Evolutionary conservation across 2,113 vertebrate species (phyloP), one percentile per base, ranked within the genome.

Genomic region (Syngnathus scovelli): DNA sequence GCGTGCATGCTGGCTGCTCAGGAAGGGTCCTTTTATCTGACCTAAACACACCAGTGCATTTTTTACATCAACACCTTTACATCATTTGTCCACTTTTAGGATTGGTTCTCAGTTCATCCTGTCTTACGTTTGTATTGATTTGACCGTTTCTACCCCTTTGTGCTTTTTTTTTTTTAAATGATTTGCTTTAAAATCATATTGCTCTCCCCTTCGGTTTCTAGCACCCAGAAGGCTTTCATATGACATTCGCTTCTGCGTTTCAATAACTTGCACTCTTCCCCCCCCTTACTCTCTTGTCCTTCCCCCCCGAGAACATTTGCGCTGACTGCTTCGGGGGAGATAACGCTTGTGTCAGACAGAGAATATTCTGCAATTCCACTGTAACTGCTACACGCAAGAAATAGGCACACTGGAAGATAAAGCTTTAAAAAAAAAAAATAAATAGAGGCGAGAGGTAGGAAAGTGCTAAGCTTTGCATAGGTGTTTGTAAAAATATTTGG

Each of bases 281-380:
- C 63, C 54, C 63, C 65, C 61, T 72, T n/a, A 60, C 19, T 13
- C 21, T 39, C 72, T 44, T 64, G 37, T 44, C 38, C 61, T 68
- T 48, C 70, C 64, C 64, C 71, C 61, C 73, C 37, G 66, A 66
- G 64, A 72, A 60, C 54, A 64, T 83, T 39, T 67, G 46, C 58
- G 59, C 62, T 73, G 83, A 83, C 80, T 70, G 64, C 70, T 68
- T 84, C 81, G 3, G 79, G 61, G 2, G 43, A 77, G 75, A 83
- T 88, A 77, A 85, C 78, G 56, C 23, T 48, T 67, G 76, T 78
- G 79, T 82, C 82, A 79, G 77, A 79, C 79, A 78, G 18, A 0
- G 79, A 85, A 79, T 85, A 84, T 76, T 75, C 72, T 75, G 69
- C 83, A 81, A 77, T 85, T 79, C 70, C 75, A 81, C 71, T 68